These are phyloP conservation scores for Sanderia malayensis DNA, from an alignment of 30 jellyfish, hydroid and myxozoan genomes.

Conservation along the genomic window DNA sequence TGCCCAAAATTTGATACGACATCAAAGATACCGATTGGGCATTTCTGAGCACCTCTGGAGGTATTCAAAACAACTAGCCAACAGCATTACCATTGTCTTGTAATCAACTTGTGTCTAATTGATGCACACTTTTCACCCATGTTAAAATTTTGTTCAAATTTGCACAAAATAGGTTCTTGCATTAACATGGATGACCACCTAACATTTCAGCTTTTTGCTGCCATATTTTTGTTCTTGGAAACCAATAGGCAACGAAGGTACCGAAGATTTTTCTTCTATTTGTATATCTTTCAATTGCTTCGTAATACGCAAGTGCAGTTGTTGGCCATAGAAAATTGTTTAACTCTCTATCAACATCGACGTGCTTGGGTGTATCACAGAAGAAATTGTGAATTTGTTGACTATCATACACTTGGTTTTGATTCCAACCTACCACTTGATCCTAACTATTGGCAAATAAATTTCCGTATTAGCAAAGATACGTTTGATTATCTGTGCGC, in stretches of 20 bases:
- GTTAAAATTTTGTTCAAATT: too few species aligned
- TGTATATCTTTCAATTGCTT: background rate
- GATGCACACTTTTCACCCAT: background rate
- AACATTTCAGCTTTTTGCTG: background rate
- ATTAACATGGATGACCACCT: background rate
- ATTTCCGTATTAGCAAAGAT: background rate
- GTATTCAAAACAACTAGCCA: background rate
- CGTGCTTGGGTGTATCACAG: slow-evolving; percentile 1
- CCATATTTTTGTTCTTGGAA: background rate
- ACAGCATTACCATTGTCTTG: background rate
- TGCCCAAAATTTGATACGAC: background rate
- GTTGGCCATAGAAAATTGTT: background rate
- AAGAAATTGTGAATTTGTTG: background rate
- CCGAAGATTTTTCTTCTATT: background rate
- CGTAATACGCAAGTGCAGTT: background rate
- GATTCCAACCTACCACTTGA: background rate
- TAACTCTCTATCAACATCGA: background rate
- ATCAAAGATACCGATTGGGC: background rate
- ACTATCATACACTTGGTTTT: background rate
- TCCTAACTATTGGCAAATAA: background rate
- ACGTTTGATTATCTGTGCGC: background rate
- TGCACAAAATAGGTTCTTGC: too few species aligned
- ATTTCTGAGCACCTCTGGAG: background rate
- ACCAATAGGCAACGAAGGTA: background rate
- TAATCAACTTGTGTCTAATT: background rate